Conservation (phyloP, 2,888 invertebrate genomes). For the Chaetogeoica ovagalla region DNA sequence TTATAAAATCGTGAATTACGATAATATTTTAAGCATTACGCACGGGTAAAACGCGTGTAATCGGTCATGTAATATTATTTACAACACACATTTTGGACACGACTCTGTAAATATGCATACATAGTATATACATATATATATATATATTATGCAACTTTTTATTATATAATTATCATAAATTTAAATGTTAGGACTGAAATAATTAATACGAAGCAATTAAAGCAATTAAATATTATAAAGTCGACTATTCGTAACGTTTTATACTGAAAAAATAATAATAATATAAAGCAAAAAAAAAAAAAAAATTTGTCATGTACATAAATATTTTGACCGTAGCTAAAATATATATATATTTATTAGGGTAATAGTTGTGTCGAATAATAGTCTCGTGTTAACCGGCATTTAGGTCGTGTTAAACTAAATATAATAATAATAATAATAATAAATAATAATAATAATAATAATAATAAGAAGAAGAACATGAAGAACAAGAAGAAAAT, state of each 20-base stretch:
- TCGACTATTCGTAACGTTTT: constrained; percentile 42
- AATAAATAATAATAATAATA: no score
- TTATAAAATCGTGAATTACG: not conserved
- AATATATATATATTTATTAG: not conserved
- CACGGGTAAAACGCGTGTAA: not conserved
- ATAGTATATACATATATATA: constrained; percentile 1
- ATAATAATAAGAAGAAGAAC: no score
- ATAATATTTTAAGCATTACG: not conserved
- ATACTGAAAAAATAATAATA: constrained; percentile 24
- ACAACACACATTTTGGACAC: not conserved
- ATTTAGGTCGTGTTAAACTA: constrained; percentile 6
- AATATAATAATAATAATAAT: not conserved
- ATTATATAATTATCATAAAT: not conserved
- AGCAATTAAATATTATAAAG: not conserved
- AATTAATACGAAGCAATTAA: constrained; percentile 1
- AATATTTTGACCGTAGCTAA: constrained; percentile 25
- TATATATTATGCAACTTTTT: not conserved
- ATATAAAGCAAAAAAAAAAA: not conserved
- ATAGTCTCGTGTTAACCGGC: not conserved
- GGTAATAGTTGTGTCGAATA: constrained; percentile 6
- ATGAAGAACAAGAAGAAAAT: no score
- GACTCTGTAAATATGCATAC: not conserved
- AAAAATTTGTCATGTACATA: constrained; percentile 6
- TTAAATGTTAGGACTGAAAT: constrained; percentile 43
- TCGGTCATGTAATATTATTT: not conserved